A percentile compares a stretch with the other conserved stretches of the same genome.
These are phyloP conservation scores for Nothocercus julius DNA, from an alignment of 2,113 vertebrate genomes.

Conservation along the genomic window DNA sequence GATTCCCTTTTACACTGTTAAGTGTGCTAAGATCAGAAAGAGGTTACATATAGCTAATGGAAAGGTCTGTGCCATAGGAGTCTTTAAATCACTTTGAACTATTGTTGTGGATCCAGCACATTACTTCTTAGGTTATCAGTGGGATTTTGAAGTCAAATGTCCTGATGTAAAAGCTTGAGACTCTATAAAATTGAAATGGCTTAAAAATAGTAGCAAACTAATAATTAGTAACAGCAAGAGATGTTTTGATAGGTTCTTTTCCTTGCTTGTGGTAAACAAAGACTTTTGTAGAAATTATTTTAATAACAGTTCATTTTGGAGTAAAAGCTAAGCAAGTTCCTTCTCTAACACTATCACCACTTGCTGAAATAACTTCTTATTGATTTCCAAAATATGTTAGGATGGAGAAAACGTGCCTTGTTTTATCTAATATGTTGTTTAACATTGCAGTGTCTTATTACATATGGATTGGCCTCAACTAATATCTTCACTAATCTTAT, in stretches of 20 bases:
- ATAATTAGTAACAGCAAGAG: neutral
- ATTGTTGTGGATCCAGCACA: neutral
- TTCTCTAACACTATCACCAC: neutral
- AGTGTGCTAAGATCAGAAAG: neutral
- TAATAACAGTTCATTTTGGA: neutral
- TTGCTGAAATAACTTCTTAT: neutral
- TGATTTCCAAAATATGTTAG: neutral
- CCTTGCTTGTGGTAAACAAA: neutral
- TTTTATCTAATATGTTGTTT: neutral
- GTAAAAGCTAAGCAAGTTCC: neutral
- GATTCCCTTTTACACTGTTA: neutral
- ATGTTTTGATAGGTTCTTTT: neutral
- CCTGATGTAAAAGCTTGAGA: neutral
- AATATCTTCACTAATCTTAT: neutral
- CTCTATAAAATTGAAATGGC: neutral
- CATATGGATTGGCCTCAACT: accelerated
- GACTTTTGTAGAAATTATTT: neutral
- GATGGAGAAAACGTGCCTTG: neutral
- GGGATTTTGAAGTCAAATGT: neutral
- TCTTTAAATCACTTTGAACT: neutral
- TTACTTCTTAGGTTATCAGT: neutral
- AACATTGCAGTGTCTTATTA: neutral
- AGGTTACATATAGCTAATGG: neutral
- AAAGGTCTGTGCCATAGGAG: neutral
- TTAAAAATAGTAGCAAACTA: neutral